Evolutionary conservation across 2,888 invertebrate genomes (phyloP).

Genomic region (Spilarctia lutea): DNA sequence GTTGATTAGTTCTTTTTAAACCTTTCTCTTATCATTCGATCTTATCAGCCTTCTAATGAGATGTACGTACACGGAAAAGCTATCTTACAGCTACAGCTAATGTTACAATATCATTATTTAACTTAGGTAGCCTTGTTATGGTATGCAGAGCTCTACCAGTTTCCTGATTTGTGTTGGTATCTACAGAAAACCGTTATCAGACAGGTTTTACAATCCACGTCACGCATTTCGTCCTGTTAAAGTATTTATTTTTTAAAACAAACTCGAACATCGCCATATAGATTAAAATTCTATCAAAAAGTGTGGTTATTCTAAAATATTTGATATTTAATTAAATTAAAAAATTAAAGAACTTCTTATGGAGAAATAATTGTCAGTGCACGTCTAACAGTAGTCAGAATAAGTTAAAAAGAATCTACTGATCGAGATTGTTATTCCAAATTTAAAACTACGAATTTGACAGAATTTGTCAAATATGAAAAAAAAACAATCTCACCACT

Average conservation of each 20-base stretch:
- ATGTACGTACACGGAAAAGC: constrained; percentile 21
- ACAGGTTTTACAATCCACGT: not conserved
- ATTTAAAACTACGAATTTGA: not conserved
- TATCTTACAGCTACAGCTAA: too few relatives aligned
- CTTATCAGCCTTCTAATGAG: constrained; percentile 19
- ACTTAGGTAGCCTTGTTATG: constrained; percentile 17
- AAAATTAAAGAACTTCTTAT: not conserved
- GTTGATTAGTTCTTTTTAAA: constrained; percentile 8
- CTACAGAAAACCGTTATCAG: constrained; percentile 7
- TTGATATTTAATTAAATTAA: not conserved
- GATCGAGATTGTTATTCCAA: not conserved
- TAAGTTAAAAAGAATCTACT: not conserved
- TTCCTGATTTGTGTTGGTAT: constrained; percentile 19
- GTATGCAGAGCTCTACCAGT: constrained; percentile 23
- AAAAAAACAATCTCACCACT: not conserved
- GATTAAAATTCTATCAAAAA: not conserved
- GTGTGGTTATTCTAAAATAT: not conserved
- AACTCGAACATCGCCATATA: not conserved
- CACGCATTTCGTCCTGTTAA: not conserved
- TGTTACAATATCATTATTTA: constrained; percentile 12
- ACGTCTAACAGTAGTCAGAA: not conserved
- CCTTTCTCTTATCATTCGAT: constrained; percentile 13
- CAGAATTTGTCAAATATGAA: not conserved
- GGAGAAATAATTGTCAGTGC: not conserved
- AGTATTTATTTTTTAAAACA: not conserved